Evolutionary conservation across 2,797 vertebrate species (phyloP).

Genomic region (Sternarchorhynchus goeldii): DNA sequence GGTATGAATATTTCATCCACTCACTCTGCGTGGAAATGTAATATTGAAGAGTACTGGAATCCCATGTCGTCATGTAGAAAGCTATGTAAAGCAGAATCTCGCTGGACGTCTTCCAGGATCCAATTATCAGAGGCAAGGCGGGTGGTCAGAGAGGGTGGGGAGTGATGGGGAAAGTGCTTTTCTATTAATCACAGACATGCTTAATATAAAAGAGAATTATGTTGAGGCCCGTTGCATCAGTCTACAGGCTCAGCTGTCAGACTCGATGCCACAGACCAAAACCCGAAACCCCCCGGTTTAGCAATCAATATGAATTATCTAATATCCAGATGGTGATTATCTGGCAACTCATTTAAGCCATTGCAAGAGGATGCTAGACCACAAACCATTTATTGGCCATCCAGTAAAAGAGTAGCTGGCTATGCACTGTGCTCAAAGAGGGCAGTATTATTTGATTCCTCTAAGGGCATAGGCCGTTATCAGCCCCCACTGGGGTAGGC

Average conservation of each 20-base stretch:
- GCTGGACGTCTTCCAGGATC: constrained; percentile 53
- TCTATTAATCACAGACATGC: constrained; percentile 15
- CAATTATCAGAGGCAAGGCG: constrained; percentile 50
- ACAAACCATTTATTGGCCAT: constrained; percentile 4
- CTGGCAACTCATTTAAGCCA: constrained; percentile 5
- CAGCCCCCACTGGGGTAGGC: constrained; percentile 35
- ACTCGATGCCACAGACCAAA: constrained; percentile 2
- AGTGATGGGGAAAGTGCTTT: not conserved
- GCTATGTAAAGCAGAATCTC: constrained; percentile 52
- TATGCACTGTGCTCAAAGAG: not conserved
- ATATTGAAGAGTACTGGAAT: constrained; percentile 55
- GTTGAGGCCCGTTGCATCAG: constrained; percentile 34
- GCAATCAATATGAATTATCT: constrained; percentile 42
- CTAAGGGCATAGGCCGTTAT: constrained; percentile 37
- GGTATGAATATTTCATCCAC: constrained; percentile 55
- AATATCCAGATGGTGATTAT: constrained; percentile 26
- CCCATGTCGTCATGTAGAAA: constrained; percentile 50
- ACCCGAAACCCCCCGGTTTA: constrained; percentile 6
- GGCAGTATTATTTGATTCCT: constrained; percentile 25
- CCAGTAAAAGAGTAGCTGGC: constrained; percentile 4
- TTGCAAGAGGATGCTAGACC: not conserved
- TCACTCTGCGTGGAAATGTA: constrained; percentile 43
- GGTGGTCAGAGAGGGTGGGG: constrained; percentile 23
- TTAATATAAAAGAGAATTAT: constrained; percentile 44
- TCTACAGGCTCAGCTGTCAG: constrained; percentile 5